Conservation (phyloP, 64 coral and sea anemone genomes). For the Pocillopora damicornis region DNA sequence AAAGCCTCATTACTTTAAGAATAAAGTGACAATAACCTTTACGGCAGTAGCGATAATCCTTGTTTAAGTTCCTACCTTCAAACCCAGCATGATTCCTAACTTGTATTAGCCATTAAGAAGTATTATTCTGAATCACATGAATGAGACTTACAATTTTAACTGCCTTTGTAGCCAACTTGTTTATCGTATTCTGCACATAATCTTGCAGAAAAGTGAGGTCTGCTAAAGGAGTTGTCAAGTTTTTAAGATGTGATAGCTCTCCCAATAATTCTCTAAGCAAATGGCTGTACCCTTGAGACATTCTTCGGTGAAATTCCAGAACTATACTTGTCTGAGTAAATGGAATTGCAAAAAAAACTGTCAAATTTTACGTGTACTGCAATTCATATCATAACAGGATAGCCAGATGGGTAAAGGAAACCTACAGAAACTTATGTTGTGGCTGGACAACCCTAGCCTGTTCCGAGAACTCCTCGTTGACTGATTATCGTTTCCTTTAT, state of each 20-base stretch:
- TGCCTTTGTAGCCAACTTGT: not conserved
- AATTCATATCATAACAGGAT: not conserved
- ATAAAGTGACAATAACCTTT: too few relatives aligned
- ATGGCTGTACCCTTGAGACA: not conserved
- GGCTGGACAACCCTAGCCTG: too few relatives aligned
- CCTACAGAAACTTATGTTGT: not conserved
- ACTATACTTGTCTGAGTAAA: conserved; percentile 12
- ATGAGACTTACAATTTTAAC: not conserved
- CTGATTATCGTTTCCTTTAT: too few relatives aligned
- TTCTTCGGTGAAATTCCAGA: conserved; percentile 1
- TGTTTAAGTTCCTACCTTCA: too few relatives aligned
- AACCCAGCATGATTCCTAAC: too few relatives aligned
- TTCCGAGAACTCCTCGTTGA: too few relatives aligned
- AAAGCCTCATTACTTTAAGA: too few relatives aligned
- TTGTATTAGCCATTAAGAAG: too few relatives aligned
- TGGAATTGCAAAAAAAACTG: not conserved
- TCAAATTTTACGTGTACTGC: not conserved
- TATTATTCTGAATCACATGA: too few relatives aligned
- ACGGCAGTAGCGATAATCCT: too few relatives aligned
- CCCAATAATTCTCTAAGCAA: not conserved
- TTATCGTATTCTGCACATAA: not conserved
- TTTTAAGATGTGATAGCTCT: not conserved
- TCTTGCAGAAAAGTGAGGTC: not conserved
- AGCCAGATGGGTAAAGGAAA: not conserved
- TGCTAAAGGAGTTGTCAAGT: not conserved